Conservation (phyloP, 2,113 vertebrate species). For the Epinephelus moara region DNA sequence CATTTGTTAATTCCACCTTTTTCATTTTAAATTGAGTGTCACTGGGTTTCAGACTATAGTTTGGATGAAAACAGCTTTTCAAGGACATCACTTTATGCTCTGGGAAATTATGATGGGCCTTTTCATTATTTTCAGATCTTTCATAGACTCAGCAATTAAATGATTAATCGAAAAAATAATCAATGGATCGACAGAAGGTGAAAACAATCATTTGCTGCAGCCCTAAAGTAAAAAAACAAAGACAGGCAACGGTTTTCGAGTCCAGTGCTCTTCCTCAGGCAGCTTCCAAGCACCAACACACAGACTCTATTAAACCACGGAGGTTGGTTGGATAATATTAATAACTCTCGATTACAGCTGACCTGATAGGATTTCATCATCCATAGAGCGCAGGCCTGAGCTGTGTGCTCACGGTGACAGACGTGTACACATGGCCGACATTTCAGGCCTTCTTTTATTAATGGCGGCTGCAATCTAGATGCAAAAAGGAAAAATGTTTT, state of each 20-base stretch:
- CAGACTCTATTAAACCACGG: slow-evolving; percentile 42
- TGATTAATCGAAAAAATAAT: neutral
- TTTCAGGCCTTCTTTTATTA: slow-evolving; percentile 64
- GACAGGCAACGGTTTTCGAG: neutral
- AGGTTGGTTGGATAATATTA: slow-evolving; percentile 78
- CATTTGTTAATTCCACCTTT: neutral
- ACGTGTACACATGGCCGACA: slow-evolving; percentile 71
- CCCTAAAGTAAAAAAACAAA: neutral
- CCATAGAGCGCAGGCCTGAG: slow-evolving; percentile 58
- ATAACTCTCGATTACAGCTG: slow-evolving; percentile 84
- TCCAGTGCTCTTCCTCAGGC: slow-evolving; percentile 29
- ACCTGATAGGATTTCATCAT: slow-evolving; percentile 83
- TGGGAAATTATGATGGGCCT: neutral
- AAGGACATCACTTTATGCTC: neutral
- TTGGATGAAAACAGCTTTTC: neutral
- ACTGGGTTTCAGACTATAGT: too few relatives aligned
- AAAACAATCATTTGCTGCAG: neutral
- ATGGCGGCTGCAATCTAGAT: slow-evolving; percentile 38
- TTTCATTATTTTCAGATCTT: neutral
- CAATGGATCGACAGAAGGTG: too few relatives aligned
- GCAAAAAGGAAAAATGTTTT: slow-evolving; percentile 1
- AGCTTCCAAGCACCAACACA: slow-evolving; percentile 25
- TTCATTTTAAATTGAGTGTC: neutral
- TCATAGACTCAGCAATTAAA: neutral
- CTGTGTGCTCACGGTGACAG: slow-evolving; percentile 68